phyloP scores from a whole-genome alignment of 2,113 vertebrate genomes.

The Mesitornis unicolor region DNA sequence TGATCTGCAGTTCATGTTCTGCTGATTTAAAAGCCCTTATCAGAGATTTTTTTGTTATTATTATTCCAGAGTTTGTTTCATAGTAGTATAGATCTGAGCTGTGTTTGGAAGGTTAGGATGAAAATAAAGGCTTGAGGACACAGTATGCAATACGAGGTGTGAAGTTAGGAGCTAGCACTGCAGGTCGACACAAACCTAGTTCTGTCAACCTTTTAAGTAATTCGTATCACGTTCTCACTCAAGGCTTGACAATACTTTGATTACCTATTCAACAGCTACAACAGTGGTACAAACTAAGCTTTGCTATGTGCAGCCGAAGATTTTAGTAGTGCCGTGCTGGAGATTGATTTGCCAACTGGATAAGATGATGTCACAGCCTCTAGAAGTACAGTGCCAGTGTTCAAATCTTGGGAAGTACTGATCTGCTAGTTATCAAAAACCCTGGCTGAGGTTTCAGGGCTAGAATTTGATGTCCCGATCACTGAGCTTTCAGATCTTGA shows the following conservation, averaged over 20 bases:
- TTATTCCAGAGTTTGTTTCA: neutral
- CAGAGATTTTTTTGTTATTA: neutral
- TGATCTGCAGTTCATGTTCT: neutral
- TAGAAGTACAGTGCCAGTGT: neutral
- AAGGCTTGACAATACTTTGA: neutral
- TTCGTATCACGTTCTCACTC: neutral
- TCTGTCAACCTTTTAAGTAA: neutral
- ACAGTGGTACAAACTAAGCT: neutral
- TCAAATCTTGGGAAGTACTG: neutral
- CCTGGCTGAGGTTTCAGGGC: neutral
- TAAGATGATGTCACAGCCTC: neutral
- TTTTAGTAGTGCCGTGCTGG: neutral
- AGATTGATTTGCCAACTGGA: neutral
- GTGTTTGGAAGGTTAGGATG: neutral
- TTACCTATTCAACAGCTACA: neutral
- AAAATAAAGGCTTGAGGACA: neutral
- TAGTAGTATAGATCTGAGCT: neutral
- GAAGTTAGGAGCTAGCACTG: neutral
- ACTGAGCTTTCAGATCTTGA: neutral
- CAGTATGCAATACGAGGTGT: neutral
- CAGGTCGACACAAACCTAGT: neutral
- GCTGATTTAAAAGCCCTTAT: neutral
- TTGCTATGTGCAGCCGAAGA: neutral
- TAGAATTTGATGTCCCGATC: neutral
- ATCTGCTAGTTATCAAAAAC: neutral